These are phyloP conservation scores for Maccullochella peelii DNA, from an alignment of 2,113 vertebrate species.

Conservation along the genomic window DNA sequence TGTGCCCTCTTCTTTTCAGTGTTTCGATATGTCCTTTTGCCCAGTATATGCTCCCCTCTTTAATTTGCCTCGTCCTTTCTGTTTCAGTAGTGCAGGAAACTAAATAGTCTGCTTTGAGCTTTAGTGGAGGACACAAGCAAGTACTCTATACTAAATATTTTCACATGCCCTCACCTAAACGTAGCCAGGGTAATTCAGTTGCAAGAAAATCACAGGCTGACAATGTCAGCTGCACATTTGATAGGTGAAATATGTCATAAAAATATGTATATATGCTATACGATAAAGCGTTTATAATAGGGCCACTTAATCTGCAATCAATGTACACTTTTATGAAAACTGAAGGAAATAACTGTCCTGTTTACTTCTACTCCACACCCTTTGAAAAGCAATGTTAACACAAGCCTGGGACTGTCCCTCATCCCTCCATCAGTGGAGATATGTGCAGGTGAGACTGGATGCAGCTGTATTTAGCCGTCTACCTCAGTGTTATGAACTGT, in stretches of 20 bases:
- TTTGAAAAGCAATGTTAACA: constrained; percentile 25
- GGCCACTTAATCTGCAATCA: constrained; percentile 5
- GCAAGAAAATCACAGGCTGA: neutral
- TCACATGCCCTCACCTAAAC: neutral
- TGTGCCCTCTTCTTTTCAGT: neutral
- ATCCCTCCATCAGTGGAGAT: constrained; percentile 12
- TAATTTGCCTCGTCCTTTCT: neutral
- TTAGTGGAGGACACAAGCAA: neutral
- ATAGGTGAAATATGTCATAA: neutral
- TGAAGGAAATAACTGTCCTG: constrained; percentile 1
- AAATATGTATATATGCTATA: neutral
- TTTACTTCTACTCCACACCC: constrained; percentile 15
- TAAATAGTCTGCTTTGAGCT: neutral
- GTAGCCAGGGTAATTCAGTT: neutral
- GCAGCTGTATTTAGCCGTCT: constrained; percentile 41
- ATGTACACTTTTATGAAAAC: neutral
- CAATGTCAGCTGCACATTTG: neutral
- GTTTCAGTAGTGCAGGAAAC: neutral
- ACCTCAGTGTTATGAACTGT: constrained; percentile 27
- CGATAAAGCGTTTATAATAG: neutral
- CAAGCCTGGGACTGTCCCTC: neutral
- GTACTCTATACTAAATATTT: neutral
- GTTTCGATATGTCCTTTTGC: neutral
- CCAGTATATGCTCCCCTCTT: neutral
- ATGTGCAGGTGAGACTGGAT: constrained; percentile 19